phyloP scores from a whole-genome alignment of 2,888 invertebrate genomes.

The Phyllotreta cruciferae region DNA sequence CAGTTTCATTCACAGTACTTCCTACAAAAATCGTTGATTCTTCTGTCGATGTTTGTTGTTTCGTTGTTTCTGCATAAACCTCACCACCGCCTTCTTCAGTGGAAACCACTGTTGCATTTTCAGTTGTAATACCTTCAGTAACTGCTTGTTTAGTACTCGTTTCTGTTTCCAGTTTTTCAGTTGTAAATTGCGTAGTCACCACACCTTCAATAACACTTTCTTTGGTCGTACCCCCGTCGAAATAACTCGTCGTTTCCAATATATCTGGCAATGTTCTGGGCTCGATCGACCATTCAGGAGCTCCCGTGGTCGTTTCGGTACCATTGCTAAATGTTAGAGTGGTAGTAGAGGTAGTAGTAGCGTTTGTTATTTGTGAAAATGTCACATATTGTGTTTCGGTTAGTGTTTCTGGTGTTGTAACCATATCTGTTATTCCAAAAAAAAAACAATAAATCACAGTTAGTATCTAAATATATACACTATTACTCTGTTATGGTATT shows the following conservation, averaged over 20 bases:
- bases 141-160: background rate
- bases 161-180: too few species aligned
- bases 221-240: constrained; percentile 6
- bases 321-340: constrained; percentile 49
- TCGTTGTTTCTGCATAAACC: too few species aligned
- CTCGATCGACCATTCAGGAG: constrained; percentile 27
- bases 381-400: constrained; percentile 56
- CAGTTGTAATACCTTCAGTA: background rate
- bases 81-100: background rate
- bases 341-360: constrained; percentile 51
- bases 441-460: constrained; percentile 53
- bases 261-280: constrained; percentile 23
- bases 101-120: too few species aligned
- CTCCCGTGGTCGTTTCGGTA: constrained; percentile 40
- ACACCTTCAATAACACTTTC: constrained; percentile 3
- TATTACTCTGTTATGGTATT: constrained; percentile 33
- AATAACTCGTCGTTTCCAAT: background rate
- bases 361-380: constrained; percentile 51
- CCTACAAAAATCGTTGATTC: constrained; percentile 1
- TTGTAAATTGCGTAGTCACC: background rate
- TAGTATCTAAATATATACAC: constrained; percentile 47
- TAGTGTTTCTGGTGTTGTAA: constrained; percentile 59
- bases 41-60: background rate
- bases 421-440: constrained; percentile 60
- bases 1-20: background rate